A percentile compares a stretch with the other conserved stretches of the same genome.
Conservation (phyloP, 2,888 invertebrate species). For the Dolichopus griseipennis region DNA sequence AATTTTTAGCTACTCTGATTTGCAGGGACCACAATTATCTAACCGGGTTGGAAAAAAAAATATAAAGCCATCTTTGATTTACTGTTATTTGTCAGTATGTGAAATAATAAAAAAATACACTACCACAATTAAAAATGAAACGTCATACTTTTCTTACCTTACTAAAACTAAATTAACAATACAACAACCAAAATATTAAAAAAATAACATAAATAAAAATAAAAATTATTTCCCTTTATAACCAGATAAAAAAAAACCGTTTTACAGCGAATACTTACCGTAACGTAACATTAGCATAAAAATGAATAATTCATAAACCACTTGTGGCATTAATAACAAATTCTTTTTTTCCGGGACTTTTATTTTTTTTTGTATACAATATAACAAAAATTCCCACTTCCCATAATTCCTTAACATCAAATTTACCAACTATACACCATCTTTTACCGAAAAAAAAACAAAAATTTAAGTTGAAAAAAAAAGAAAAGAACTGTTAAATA, state of each 20-base stretch:
- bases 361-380: background rate
- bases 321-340: conserved; percentile 11
- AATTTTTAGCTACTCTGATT: too few relatives aligned
- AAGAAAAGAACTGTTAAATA: background rate
- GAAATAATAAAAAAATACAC: too few relatives aligned
- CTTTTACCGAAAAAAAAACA: background rate
- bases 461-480: background rate
- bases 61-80: too few relatives aligned
- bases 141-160: background rate
- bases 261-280: background rate
- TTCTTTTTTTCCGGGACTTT: conserved; percentile 6
- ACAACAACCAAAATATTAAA: background rate
- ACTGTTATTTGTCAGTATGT: too few relatives aligned
- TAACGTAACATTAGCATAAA: conserved; percentile 13
- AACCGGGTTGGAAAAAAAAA: too few relatives aligned
- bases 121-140: background rate
- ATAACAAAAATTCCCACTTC: background rate
- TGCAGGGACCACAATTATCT: too few relatives aligned
- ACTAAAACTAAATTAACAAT: background rate
- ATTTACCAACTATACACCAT: background rate
- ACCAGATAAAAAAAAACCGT: background rate
- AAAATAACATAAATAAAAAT: background rate
- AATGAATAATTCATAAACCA: conserved; percentile 12
- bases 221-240: background rate
- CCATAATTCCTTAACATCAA: too few relatives aligned